Base-by-base conservation (phyloP, 2,888 invertebrate species). In the Brenthis hecate region DNA sequence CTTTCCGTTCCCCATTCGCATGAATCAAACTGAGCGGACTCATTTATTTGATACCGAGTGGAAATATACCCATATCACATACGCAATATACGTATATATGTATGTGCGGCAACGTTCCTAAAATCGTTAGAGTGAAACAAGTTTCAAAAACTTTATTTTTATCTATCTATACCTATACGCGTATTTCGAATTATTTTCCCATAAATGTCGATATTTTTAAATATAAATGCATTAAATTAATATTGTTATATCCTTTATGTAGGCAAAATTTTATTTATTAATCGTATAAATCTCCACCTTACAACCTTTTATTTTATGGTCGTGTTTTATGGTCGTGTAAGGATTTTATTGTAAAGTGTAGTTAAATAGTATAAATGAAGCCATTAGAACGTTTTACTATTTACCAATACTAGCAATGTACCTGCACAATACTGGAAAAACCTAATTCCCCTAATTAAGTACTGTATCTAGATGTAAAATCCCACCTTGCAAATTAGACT, bases 11-110 rank as follows among this genome's bases (percentile, higher is more conserved):
- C 89, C 89, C 85, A 86, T 89, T 85, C 89, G 81, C 87, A 91
- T 91, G 90, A 89, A 91, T 91, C 91, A 91, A 91, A 89, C 85
- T 82, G 88, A 81, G 80, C 89, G 87, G 81, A 85, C 87, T 91
- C 90, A 91, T 91, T 91, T 91, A 89, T 91, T 91, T 88, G 89
- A 86, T 89, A 85, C 85, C 82, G 80, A 81, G 81, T 79, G 81
- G 81, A 82, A 82, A 85, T 85, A 84, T 85, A 85, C 83, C 63
- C 50, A 82, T 79, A 79, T 79, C 74, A 77, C 72, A 73, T 71
- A 71, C 68, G 72, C 69, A 36, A 16, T 70, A 23, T 57, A 61
- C 64, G 19, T 19, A 28, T 28, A 11, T 11, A 43, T 11, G 11
- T 62, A 43, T 65, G 70, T 65, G 51, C 48, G 32, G 51, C 56